Evolutionary conservation across 2,113 vertebrate genomes (phyloP).

Genomic region (Dinomys branickii): DNA sequence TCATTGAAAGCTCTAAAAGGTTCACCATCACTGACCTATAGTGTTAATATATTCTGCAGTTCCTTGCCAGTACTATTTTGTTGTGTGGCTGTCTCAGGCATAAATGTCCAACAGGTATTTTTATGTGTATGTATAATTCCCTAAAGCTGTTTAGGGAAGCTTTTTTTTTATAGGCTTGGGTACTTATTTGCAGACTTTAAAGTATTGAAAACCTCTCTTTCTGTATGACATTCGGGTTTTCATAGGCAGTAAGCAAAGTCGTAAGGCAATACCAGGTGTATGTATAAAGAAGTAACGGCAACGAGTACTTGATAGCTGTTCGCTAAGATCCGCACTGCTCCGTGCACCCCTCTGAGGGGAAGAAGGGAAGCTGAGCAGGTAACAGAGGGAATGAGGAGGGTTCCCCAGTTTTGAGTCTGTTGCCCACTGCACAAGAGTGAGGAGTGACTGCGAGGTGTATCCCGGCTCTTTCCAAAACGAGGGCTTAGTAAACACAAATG

Average conservation of each 20-base stretch:
- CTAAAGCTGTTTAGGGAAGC: background rate
- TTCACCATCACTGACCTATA: background rate
- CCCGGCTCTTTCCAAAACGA: background rate
- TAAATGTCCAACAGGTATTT: background rate
- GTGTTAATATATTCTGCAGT: background rate
- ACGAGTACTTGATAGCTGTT: background rate
- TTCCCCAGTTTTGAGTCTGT: background rate
- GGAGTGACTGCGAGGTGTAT: background rate
- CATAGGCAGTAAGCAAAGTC: constrained; percentile 30
- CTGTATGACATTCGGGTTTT: background rate
- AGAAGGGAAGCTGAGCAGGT: background rate
- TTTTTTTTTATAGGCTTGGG: background rate
- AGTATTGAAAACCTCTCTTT: constrained; percentile 13
- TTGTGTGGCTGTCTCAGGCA: background rate
- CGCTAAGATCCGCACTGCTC: constrained; percentile 10
- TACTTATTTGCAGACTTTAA: constrained; percentile 34
- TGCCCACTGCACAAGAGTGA: background rate
- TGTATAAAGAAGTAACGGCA: constrained; percentile 17
- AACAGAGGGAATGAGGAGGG: background rate
- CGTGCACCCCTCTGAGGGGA: background rate
- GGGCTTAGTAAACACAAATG: background rate
- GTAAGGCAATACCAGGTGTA: constrained; percentile 4
- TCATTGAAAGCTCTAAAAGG: background rate
- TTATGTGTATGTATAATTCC: background rate
- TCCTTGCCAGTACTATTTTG: background rate